Base-by-base conservation (phyloP, 2,888 invertebrate species). In the Chymomyza procnemis region DNA sequence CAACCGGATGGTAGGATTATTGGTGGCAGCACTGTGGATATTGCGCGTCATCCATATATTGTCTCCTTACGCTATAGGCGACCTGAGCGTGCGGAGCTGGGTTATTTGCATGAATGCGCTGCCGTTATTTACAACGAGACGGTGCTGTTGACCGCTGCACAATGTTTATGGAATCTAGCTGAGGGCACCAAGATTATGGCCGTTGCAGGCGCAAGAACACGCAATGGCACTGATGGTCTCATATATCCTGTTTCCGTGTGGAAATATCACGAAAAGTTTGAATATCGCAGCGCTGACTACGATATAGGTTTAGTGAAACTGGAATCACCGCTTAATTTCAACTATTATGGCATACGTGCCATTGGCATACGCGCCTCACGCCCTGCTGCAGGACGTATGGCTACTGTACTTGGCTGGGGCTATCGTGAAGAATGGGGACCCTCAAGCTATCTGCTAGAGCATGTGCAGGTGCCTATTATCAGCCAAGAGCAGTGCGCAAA, bases 381-480 rank as follows among this genome's bases (percentile, higher is more conserved):
- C 3, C 90, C 90, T 1, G 72, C 75, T 0, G 61, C 58, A 0
- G 88, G 87, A 1, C 78, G 73, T 12, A 50, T 76, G 14, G 88
- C 74, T 5, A 73, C 73, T 0, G 83, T 90, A 0, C 73, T 80
- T 4, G 90, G 90, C 41, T 91, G 90, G 90, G 90, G 90, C 14
- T 87, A 88, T 64, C 81, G 80, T 3, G 78, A 81, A 56, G 89
- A 88, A 64, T 67, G 75, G 64, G 85, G 88, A 12, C 79, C 84
- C 2, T 84, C 85, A 0, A 81, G 84, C 4, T 67, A 71, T 8
- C 30, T 68, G 6, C 80, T 92, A n/a, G 93, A 93, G 84, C 92
- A 90, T 66, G 92, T 92, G 0, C 61, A 90, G 9, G 91, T 94
- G 1, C 91, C 92, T 0, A 92, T 92, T 76, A 91, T 93, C 0